Evolutionary conservation across 1,140 invertebrate species (phyloP).

Genomic region (Anastrepha obliqua): DNA sequence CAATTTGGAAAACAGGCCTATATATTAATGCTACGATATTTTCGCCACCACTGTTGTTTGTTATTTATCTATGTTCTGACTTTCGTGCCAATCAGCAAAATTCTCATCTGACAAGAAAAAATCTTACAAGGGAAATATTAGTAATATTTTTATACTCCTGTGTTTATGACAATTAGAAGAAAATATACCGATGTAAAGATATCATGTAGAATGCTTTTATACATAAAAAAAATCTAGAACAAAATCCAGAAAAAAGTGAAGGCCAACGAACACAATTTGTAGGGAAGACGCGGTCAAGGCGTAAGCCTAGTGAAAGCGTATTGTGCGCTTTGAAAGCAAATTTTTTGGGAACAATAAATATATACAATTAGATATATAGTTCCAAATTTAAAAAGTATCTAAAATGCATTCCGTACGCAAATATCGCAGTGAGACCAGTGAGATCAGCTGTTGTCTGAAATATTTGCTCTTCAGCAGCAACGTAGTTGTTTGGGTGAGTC

Average conservation of each 20-base stretch:
- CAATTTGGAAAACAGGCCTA: no score
- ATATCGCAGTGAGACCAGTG: slow-evolving; percentile 89
- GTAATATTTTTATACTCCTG: not conserved
- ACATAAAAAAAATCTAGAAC: not conserved
- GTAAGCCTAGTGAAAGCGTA: not conserved
- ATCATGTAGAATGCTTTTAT: not conserved
- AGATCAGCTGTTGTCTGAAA: slow-evolving; percentile 97
- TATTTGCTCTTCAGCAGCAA: slow-evolving; percentile 98
- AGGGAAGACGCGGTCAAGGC: not conserved
- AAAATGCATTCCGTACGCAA: slow-evolving; percentile 78
- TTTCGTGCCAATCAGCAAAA: not conserved
- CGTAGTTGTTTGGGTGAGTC: slow-evolving; percentile 95
- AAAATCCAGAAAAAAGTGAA: not conserved
- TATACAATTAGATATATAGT: slow-evolving; percentile 7
- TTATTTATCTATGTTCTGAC: not conserved
- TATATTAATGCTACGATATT: no score
- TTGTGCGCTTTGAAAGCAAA: not conserved
- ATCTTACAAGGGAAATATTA: slow-evolving; percentile 9
- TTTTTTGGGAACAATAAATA: not conserved
- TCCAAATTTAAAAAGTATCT: slow-evolving; percentile 24
- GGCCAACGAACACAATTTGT: not conserved
- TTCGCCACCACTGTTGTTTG: not conserved
- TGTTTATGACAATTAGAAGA: not conserved
- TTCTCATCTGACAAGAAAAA: slow-evolving; percentile 12
- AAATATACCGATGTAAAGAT: not conserved